phyloP scores from a whole-genome alignment of 2,888 invertebrate genomes.

The Mythimna impura region DNA sequence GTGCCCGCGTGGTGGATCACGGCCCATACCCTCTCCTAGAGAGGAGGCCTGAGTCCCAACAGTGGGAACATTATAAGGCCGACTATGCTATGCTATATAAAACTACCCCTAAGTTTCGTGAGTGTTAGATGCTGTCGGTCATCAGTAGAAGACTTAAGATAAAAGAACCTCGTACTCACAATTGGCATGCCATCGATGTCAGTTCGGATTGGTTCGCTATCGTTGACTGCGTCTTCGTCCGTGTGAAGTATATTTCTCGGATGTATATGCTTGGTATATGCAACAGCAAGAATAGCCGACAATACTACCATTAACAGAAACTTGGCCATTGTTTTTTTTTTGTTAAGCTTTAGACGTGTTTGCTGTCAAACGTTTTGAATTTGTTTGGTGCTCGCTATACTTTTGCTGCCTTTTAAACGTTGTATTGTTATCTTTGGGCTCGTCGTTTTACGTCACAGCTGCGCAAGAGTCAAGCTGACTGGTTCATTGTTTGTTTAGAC shows the following conservation, averaged over 20 bases:
- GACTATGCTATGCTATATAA: background rate
- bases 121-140: background rate
- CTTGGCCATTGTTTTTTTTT: conserved; percentile 62
- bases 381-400: conserved; percentile 64
- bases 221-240: conserved; percentile 50
- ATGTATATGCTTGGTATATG: conserved; percentile 74
- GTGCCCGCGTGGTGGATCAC: too few relatives aligned
- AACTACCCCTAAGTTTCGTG: too few relatives aligned
- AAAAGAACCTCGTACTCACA: conserved; percentile 67
- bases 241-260: conserved; percentile 64
- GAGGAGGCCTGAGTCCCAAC: too few relatives aligned
- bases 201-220: conserved; percentile 43
- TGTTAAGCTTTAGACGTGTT: conserved; percentile 29
- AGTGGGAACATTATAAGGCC: too few relatives aligned
- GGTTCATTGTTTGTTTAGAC: conserved; percentile 54
- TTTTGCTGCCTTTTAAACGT: conserved; percentile 74
- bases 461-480: conserved; percentile 68
- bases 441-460: conserved; percentile 67
- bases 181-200: conserved; percentile 70
- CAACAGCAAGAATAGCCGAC: conserved; percentile 59
- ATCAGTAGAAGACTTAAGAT: background rate
- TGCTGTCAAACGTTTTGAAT: conserved; percentile 51
- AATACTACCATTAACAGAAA: conserved; percentile 59
- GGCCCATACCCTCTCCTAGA: too few relatives aligned
- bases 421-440: conserved; percentile 69